Conservation (phyloP, 2,797 vertebrate species). For the Simalia tracyae region DNA sequence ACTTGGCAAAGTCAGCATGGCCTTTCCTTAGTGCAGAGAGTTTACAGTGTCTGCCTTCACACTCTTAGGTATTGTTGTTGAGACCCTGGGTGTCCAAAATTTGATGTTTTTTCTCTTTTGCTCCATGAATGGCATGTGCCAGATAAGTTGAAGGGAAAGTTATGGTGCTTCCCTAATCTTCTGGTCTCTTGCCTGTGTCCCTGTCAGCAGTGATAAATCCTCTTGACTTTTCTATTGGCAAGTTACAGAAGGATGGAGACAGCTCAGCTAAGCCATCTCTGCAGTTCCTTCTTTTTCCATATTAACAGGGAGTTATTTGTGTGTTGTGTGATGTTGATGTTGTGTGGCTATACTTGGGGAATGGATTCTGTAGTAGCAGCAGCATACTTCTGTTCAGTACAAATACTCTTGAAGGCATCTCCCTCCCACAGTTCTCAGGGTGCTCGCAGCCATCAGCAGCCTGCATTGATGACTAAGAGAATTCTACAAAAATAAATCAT, state of each 20-base stretch:
- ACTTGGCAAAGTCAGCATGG: background rate
- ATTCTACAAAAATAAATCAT: constrained; percentile 13
- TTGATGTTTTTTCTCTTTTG: background rate
- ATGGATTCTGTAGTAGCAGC: background rate
- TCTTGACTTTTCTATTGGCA: constrained; percentile 33
- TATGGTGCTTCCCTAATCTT: constrained; percentile 26
- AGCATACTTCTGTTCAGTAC: background rate
- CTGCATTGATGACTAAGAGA: constrained; percentile 26
- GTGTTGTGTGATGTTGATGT: background rate
- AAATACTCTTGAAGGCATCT: background rate
- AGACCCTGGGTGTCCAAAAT: background rate
- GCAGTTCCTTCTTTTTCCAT: background rate
- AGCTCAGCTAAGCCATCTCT: background rate
- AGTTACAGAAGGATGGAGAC: constrained; percentile 4
- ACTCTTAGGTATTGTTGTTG: background rate
- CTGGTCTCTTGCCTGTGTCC: constrained; percentile 35
- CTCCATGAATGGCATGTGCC: background rate
- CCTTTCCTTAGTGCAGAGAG: background rate
- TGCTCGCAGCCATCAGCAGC: background rate
- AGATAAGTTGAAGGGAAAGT: constrained; percentile 20
- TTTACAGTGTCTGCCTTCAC: background rate
- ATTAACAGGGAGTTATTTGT: background rate
- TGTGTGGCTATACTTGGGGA: background rate
- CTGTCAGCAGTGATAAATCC: constrained; percentile 50
- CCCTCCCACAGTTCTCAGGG: background rate